Evolutionary conservation across 2,888 invertebrate genomes (phyloP), one percentile per base, ranked within the genome.

Genomic region (Cryptosula pallasiana): DNA sequence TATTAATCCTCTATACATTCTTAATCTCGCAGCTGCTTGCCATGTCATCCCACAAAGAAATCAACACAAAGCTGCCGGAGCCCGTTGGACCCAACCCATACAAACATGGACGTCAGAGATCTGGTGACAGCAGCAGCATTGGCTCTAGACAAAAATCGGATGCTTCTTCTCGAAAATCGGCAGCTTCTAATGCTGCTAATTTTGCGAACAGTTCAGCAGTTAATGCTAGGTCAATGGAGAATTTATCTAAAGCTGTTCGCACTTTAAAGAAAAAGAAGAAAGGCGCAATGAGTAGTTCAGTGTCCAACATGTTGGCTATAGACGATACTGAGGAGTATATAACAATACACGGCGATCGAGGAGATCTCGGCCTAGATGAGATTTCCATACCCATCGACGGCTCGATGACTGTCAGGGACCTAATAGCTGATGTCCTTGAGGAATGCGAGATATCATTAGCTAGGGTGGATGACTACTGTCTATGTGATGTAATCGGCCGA

Each of bases 341-440:
- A 5, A 63, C 63, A 16, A 63, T 63, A 13, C 63, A 63, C n/a
- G 34, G 63, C 9, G 63, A 63, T 9, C 13, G 63, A 25, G 63
- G 2, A 5, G 34, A 63, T 27, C 13, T 63, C 16, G 63, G 63
- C 13, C 9, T 9, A 2, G 34, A 34, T 5, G 32, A 63, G 32
- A 27, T 63, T 25, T 27, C 27, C 5, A 34, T 63, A 34, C 63
- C 63, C 3, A 63, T 63, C 32, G 63, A 63, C 32, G 63, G 63
- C 3, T 63, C 63, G 13, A 63, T 63, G 63, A 81, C 81, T 9
- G 79, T 79, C 13, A 74, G 75, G 69, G 81, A 81, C 72, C 76
- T 82, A 20, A 78, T 81, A 35, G 81, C 80, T 72, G 80, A 82
- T 73, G 81, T 81, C 5, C 73, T 82, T 16, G 81, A 81, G 34